Percentiles rank a stretch among this genome's conserved stretches.
Evolutionary conservation across 1,140 invertebrate genomes (phyloP).

Genomic region (Mylabris phalerata): DNA sequence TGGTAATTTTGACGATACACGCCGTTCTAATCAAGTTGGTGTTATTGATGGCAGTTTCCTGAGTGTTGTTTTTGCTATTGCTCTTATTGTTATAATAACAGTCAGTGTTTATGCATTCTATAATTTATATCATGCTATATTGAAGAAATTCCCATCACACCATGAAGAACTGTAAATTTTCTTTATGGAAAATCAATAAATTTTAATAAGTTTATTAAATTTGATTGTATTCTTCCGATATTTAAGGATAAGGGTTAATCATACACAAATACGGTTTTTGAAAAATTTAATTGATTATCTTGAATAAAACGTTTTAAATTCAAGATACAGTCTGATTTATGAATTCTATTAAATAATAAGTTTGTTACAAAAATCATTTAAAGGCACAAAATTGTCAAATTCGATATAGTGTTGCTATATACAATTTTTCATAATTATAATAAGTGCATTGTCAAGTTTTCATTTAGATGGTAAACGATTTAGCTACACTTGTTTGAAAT

Average conservation of each 20-base stretch:
- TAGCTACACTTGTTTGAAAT: constrained; percentile 2
- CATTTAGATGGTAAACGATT: background rate
- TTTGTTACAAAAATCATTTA: constrained; percentile 9
- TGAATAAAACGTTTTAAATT: constrained; percentile 1
- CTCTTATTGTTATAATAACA: constrained; percentile 66
- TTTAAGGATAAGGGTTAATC: background rate
- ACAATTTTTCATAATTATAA: constrained; percentile 8
- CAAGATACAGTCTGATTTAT: constrained; percentile 3
- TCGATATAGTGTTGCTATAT: constrained; percentile 11
- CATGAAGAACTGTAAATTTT: constrained; percentile 64
- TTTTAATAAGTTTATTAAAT: background rate
- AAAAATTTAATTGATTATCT: constrained; percentile 6
- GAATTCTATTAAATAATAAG: constrained; percentile 11
- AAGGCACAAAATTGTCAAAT: constrained; percentile 14
- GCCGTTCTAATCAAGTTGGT: constrained; percentile 43
- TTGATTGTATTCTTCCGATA: background rate
- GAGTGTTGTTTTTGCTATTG: constrained; percentile 68
- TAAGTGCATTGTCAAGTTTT: constrained; percentile 6
- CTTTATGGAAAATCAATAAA: background rate
- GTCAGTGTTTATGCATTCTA: constrained; percentile 79
- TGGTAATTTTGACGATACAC: constrained; percentile 44
- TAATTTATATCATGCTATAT: constrained; percentile 69
- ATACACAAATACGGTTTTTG: constrained; percentile 5
- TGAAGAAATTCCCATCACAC: constrained; percentile 69
- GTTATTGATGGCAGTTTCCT: constrained; percentile 74